phyloP scores from a whole-genome alignment of 2,113 vertebrate species.

The Chloroceryle aenea region DNA sequence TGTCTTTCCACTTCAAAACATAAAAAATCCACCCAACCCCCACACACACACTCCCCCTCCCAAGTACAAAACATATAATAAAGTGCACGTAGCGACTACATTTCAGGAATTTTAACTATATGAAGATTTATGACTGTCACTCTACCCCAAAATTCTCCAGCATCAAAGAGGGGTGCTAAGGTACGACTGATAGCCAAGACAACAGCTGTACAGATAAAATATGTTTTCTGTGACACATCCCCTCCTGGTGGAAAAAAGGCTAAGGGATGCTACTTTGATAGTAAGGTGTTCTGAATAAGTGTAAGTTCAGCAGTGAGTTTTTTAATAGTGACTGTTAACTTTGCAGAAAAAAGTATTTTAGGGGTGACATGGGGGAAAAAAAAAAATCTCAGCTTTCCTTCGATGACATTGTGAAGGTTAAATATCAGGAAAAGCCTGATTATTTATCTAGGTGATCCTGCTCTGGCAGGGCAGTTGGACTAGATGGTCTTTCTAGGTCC shows the following conservation, averaged over 20 bases:
- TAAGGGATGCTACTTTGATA: conserved; percentile 21
- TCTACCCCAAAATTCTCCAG: conserved; percentile 1
- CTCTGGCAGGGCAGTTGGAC: no score
- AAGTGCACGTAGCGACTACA: neutral
- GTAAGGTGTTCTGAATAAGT: neutral
- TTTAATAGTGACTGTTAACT: neutral
- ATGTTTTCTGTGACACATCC: neutral
- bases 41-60: neutral
- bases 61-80: neutral
- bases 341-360: neutral
- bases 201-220: conserved; percentile 30
- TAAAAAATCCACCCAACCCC: neutral
- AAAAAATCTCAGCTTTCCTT: neutral
- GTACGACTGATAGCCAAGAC: neutral
- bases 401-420: neutral
- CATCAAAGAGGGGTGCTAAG: conserved; percentile 47
- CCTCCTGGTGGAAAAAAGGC: neutral
- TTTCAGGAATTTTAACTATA: neutral
- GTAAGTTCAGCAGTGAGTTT: neutral
- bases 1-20: neutral
- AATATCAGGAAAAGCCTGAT: neutral
- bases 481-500: no score
- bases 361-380: fast-evolving
- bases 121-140: conserved; percentile 7
- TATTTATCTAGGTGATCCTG: no score